Evolutionary conservation across 2,888 invertebrate genomes (phyloP).

Genomic region (Agriopis leucophaearia): DNA sequence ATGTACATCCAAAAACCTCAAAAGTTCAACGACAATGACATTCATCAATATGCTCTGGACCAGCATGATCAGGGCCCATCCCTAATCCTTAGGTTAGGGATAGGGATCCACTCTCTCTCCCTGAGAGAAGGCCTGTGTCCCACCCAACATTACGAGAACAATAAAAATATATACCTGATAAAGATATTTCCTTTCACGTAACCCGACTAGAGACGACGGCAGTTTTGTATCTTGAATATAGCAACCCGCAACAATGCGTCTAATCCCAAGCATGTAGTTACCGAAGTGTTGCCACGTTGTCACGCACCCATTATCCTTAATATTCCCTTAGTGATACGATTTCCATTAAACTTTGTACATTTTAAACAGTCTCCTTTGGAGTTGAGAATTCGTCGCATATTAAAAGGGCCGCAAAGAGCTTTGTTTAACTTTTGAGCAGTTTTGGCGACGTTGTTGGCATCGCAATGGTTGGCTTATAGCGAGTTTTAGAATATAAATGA

Average conservation of each 20-base stretch:
- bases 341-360: slow-evolving; percentile 81
- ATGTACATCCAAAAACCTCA: too few species aligned
- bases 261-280: slow-evolving; percentile 29
- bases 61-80: too few species aligned
- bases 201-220: neutral
- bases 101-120: too few species aligned
- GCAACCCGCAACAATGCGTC: neutral
- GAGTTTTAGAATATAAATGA: neutral
- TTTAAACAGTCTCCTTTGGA: slow-evolving; percentile 78
- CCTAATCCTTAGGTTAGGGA: too few species aligned
- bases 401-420: slow-evolving; percentile 75
- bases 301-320: slow-evolving; percentile 68
- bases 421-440: slow-evolving; percentile 76
- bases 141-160: too few species aligned
- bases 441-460: slow-evolving; percentile 50
- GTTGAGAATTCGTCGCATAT: slow-evolving; percentile 80
- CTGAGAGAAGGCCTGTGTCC: too few species aligned
- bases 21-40: too few species aligned
- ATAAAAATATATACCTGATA: too few species aligned
- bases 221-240: slow-evolving; percentile 11
- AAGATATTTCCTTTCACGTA: too few species aligned
- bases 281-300: slow-evolving; percentile 44
- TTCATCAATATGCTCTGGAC: too few species aligned
- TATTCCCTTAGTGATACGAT: slow-evolving; percentile 74
- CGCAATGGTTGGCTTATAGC: slow-evolving; percentile 15